These are phyloP conservation scores for Magallana nippona DNA, from an alignment of 2,888 invertebrate species.

Conservation along the genomic window DNA sequence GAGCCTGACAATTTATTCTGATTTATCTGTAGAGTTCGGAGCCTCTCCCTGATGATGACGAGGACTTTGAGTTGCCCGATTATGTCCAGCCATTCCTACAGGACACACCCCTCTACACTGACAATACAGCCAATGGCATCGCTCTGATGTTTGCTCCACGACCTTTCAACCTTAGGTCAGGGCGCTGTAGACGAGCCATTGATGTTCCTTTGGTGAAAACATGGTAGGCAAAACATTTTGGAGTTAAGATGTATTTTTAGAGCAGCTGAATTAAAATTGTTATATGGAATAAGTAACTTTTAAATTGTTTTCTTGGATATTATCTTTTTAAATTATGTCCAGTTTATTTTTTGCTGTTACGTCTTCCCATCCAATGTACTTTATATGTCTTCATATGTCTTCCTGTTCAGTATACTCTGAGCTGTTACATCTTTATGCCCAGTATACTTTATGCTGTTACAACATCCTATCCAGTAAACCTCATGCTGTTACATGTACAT, in stretches of 20 bases:
- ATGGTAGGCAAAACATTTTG: slow-evolving; percentile 86
- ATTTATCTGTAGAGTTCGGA: slow-evolving; percentile 84
- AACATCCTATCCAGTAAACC: no score
- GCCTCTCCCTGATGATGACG: slow-evolving; percentile 89
- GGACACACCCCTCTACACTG: slow-evolving; percentile 97
- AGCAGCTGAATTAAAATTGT: neutral
- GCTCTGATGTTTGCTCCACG: slow-evolving; percentile 98
- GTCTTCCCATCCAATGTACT: no score
- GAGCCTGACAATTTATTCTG: neutral
- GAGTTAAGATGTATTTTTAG: neutral
- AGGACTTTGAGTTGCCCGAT: slow-evolving; percentile 95
- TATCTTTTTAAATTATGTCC: no score
- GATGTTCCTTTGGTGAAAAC: slow-evolving; percentile 98
- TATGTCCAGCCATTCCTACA: slow-evolving; percentile 94
- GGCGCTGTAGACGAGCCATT: slow-evolving; percentile 94
- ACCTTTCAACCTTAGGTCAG: slow-evolving; percentile 97
- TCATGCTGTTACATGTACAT: neutral
- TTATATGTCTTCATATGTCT: no score
- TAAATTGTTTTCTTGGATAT: no score
- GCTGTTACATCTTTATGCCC: no score
- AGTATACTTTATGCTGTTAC: no score
- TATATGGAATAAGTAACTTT: neutral
- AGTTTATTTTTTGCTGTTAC: no score
- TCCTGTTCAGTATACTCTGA: no score
- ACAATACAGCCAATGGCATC: slow-evolving; percentile 99